Evolutionary conservation across 2,888 invertebrate genomes (phyloP), one percentile per base, ranked within the genome.

Genomic region (Scaptomyza polygonia): DNA sequence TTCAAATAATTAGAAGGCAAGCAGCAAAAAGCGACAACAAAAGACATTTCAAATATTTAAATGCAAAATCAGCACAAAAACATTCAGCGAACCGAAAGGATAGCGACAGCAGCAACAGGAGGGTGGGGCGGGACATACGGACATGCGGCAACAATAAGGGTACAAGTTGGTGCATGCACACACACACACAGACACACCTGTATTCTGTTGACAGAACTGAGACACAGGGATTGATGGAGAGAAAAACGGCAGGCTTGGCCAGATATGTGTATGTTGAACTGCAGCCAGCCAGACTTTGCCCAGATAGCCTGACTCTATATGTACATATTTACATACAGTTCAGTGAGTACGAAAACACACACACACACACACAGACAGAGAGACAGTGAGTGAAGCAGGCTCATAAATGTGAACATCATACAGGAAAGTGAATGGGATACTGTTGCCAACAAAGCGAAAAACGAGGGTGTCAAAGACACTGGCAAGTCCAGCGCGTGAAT

Each of bases 321-420:
- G 77, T 72, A 73, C 83, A 81, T 81, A 85, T 85, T 85, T 83
- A 76, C 83, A 76, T 73, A 79, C 81, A 84, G 86, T 83, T 84
- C 79, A 83, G 63, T 81, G 85, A 68, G 63, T 76, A 69, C 64
- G 64, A 53, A 59, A 53, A 36, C 34, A 47, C 45, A 40, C 53
- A 47, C 51, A 59, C 56, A 49, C 42, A 32, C 25, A 40, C 40
- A 6, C 21, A 32, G 12, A 48, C 39, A 16, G 32, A 34, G 9
- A 39, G 47, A 48, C 36, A 34, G 9, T 34, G 47, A 48, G 16
- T 47, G 47, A 32, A 52, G 52, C 21, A 25, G 34, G 34, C 29
- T 42, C 47, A 82, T 70, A 80, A 77, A 69, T 83, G 83, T 73
- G 69, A 71, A 74, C 80, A 81, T 66, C 73, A 76, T 67, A 71